Percentiles rank a stretch among this genome's conserved stretches.
Conservation (phyloP, 2,113 vertebrate species). For the Ochotona curzoniae region DNA sequence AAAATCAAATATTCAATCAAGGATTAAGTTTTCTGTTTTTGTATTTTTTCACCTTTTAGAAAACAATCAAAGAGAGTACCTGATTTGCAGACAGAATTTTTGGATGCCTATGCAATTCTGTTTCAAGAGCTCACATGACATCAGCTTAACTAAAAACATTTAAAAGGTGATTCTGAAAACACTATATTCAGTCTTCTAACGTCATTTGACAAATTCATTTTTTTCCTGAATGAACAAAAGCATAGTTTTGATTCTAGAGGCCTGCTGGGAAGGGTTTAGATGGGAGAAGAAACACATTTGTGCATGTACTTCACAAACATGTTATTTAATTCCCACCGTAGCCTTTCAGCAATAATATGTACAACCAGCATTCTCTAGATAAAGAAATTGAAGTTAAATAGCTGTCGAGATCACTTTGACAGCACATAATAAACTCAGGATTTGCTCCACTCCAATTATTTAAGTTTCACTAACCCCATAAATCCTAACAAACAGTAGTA, state of each 20-base stretch:
- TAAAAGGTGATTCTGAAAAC: not conserved
- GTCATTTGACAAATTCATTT: not conserved
- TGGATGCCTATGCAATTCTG: not conserved
- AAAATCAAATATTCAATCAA: not conserved
- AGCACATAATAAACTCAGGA: not conserved
- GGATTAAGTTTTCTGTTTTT: not conserved
- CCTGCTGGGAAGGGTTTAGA: not conserved
- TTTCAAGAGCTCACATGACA: not conserved
- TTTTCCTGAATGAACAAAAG: constrained; percentile 6
- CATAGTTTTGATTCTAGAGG: not conserved
- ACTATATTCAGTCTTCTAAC: not conserved
- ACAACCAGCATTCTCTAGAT: not conserved
- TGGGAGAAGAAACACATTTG: not conserved
- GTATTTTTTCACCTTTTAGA: not conserved
- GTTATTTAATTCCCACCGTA: constrained; percentile 29
- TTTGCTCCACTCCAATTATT: not conserved
- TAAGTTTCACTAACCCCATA: not conserved
- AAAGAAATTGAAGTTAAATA: not conserved
- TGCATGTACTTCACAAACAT: not conserved
- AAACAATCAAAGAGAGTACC: not conserved
- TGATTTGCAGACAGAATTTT: not conserved
- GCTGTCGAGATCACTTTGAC: not conserved
- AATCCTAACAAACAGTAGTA: not conserved
- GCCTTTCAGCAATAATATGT: not conserved
- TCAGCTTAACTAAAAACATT: not conserved